Conservation (phyloP, 2,797 vertebrate genomes). For the Cheracebus regulus region DNA sequence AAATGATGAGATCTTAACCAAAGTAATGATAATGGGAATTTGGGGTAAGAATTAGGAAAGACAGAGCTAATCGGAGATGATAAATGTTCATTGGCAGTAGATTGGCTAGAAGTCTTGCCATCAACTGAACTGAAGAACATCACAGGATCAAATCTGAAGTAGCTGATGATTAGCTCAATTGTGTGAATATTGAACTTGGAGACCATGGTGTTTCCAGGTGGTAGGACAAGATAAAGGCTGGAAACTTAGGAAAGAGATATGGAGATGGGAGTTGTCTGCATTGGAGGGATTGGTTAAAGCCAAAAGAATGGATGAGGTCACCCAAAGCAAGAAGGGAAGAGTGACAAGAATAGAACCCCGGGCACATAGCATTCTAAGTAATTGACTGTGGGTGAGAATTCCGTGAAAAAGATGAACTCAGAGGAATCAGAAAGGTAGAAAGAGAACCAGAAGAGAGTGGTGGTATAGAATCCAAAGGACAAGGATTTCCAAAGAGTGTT, state of each 20-base stretch:
- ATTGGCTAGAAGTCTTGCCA: not conserved
- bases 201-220: not conserved
- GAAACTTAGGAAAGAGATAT: not conserved
- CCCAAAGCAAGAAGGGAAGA: not conserved
- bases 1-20: not conserved
- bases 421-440: not conserved
- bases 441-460: not conserved
- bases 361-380: not conserved
- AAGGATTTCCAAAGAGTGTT: not conserved
- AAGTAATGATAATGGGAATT: not conserved
- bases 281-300: not conserved
- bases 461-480: not conserved
- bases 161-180: not conserved
- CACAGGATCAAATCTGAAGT: not conserved
- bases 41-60: not conserved
- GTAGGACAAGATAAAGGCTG: not conserved
- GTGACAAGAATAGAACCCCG: not conserved
- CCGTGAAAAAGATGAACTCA: not conserved
- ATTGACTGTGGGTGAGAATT: not conserved
- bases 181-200: not conserved
- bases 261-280: not conserved
- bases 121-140: not conserved
- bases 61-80: not conserved
- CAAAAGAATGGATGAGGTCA: slow-evolving; percentile 35
- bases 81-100: not conserved